phyloP scores from a whole-genome alignment of 2,888 invertebrate genomes.

The Polyommatus iphigenia region DNA sequence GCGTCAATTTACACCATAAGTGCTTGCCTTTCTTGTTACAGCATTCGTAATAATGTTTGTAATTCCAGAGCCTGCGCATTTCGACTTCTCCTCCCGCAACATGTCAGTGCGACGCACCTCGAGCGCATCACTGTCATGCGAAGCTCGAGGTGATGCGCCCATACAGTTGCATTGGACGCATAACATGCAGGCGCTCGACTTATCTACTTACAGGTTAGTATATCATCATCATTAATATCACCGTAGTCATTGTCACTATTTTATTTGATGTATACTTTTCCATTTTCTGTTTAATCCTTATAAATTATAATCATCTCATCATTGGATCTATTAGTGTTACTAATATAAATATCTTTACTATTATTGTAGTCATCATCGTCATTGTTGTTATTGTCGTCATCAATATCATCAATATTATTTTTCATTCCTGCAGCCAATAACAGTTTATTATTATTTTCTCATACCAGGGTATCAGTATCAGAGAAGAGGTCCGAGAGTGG shows the following conservation, averaged over 20 bases:
- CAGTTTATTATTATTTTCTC: neutral
- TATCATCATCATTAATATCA: neutral
- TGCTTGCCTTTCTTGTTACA: no score
- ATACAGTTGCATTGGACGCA: conserved; percentile 90
- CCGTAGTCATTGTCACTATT: neutral
- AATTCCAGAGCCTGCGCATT: conserved; percentile 86
- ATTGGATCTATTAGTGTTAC: neutral
- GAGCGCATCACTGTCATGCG: conserved; percentile 86
- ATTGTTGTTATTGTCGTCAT: neutral
- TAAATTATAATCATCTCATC: no score
- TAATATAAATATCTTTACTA: neutral
- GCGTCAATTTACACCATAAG: no score
- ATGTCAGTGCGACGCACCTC: conserved; percentile 88
- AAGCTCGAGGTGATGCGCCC: conserved; percentile 90
- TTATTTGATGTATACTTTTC: neutral
- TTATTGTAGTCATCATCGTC: neutral
- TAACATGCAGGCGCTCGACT: conserved; percentile 85
- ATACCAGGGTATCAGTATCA: conserved; percentile 80
- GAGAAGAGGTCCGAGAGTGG: conserved; percentile 87
- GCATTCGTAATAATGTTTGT: neutral
- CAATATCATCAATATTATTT: neutral
- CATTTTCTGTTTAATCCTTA: neutral
- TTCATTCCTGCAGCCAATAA: neutral
- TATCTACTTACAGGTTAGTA: conserved; percentile 81
- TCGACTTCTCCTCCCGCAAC: conserved; percentile 87